phyloP scores from a whole-genome alignment of 2,113 vertebrate genomes.

The Lophius piscatorius region DNA sequence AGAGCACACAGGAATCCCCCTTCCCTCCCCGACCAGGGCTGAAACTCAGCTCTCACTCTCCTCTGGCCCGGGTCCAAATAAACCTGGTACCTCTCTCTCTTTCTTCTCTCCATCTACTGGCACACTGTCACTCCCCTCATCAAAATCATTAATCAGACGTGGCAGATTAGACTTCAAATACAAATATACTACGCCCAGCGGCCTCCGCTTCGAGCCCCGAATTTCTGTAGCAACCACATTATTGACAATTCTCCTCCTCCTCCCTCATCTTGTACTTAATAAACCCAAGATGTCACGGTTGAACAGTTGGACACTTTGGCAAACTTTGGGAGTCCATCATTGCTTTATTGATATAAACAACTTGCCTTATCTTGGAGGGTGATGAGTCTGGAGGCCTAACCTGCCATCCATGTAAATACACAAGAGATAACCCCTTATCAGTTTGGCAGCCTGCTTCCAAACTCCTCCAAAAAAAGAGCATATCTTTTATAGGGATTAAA shows the following conservation, averaged over 20 bases:
- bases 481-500: constrained; percentile 70
- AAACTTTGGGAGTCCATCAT: constrained; percentile 48
- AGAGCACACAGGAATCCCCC: constrained; percentile 80
- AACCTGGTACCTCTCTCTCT: constrained; percentile 72
- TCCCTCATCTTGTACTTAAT: constrained; percentile 39
- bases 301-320: constrained; percentile 38
- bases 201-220: constrained; percentile 35
- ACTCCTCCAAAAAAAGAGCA: constrained; percentile 46
- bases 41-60: constrained; percentile 52
- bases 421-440: constrained; percentile 73
- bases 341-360: constrained; percentile 73
- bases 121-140: constrained; percentile 77
- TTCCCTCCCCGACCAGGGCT: constrained; percentile 48
- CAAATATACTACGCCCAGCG: constrained; percentile 73
- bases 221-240: constrained; percentile 33
- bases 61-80: constrained; percentile 76
- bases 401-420: constrained; percentile 72
- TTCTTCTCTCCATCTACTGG: constrained; percentile 65
- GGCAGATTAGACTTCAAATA: constrained; percentile 80
- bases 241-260: constrained; percentile 54
- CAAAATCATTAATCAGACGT: constrained; percentile 81
- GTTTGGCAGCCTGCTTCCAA: constrained; percentile 51
- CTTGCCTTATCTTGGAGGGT: constrained; percentile 58
- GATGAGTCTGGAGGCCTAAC: constrained; percentile 63
- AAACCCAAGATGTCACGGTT: constrained; percentile 49